phyloP scores from a whole-genome alignment of 2,113 vertebrate genomes.

The Donacobius atricapilla region DNA sequence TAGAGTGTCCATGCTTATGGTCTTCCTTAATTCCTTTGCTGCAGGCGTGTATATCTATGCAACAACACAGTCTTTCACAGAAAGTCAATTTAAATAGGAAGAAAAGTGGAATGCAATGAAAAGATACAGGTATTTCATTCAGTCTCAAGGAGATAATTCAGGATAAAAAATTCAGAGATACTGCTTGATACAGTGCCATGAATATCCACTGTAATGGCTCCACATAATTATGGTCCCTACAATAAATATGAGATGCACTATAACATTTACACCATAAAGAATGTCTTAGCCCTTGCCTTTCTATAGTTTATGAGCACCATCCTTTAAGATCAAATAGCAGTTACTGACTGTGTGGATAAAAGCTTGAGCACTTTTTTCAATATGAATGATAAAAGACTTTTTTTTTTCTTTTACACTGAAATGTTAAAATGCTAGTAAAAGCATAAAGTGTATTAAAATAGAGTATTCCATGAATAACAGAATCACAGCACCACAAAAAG shows the following conservation, averaged over 20 bases:
- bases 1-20: accelerated
- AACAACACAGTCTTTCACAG: background rate
- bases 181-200: background rate
- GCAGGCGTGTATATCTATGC: background rate
- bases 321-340: conserved; percentile 42
- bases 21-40: background rate
- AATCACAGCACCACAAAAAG: background rate
- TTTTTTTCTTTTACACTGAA: background rate
- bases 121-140: background rate
- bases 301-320: background rate
- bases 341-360: conserved; percentile 1
- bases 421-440: conserved; percentile 32
- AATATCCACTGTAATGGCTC: background rate
- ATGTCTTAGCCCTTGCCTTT: conserved; percentile 7
- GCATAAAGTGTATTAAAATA: conserved; percentile 43
- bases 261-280: conserved; percentile 38
- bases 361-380: background rate
- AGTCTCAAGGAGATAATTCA: background rate
- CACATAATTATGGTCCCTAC: background rate
- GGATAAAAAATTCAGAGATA: conserved; percentile 27
- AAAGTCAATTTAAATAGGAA: background rate
- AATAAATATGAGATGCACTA: background rate
- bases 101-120: background rate
- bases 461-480: conserved; percentile 1
- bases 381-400: background rate